These are phyloP conservation scores for Aleiodes sp. DNA, from an alignment of 1,140 invertebrate species.

Conservation along the genomic window DNA sequence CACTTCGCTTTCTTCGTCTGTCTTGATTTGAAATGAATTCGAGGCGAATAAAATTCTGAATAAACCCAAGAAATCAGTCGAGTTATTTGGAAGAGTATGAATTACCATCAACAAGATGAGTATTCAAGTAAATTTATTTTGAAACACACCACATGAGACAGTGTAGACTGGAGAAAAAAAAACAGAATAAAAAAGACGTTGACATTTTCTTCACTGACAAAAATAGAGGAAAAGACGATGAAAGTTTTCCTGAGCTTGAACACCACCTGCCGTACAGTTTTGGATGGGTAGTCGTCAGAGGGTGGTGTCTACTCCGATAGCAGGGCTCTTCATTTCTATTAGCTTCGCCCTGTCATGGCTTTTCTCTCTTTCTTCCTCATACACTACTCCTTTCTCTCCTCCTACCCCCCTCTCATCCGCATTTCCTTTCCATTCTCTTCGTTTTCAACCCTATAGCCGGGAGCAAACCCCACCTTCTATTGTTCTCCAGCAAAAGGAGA, in stretches of 20 bases:
- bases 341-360: conserved; percentile 21
- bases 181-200: not conserved
- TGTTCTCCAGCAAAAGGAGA: conserved; percentile 13
- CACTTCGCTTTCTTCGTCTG: too few species aligned
- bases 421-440: conserved; percentile 14
- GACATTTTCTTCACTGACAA: not conserved
- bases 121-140: not conserved
- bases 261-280: conserved; percentile 25
- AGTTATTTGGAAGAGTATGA: not conserved
- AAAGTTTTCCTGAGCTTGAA: conserved; percentile 14
- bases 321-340: conserved; percentile 32
- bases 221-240: not conserved
- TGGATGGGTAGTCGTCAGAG: conserved; percentile 6
- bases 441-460: not conserved
- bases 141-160: not conserved
- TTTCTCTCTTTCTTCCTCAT: not conserved
- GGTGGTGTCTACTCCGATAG: conserved; percentile 22
- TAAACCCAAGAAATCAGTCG: not conserved
- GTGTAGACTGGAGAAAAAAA: not conserved
- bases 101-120: not conserved
- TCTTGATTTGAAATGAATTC: too few species aligned
- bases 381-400: too few species aligned
- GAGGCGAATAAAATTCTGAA: not conserved
- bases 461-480: not conserved
- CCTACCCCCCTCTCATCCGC: not conserved